Percentiles rank a stretch among this genome's conserved stretches.
Conservation (phyloP, 2,888 invertebrate species). For the Artemia sinica region DNA sequence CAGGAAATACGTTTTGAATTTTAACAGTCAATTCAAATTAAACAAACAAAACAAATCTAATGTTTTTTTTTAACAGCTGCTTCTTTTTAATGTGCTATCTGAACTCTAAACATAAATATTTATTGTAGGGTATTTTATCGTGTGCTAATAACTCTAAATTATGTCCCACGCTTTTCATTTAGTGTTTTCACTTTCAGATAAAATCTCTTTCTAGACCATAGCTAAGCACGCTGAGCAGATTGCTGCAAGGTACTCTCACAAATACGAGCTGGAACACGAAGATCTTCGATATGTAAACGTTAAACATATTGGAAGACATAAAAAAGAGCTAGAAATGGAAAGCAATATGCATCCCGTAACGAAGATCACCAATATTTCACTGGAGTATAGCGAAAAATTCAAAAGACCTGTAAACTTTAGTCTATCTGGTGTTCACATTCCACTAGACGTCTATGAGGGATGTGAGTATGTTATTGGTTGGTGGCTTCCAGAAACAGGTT, state of each 20-base stretch:
- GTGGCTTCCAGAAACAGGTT: too few relatives aligned
- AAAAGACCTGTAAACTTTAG: conserved; percentile 28
- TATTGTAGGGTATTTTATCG: too few relatives aligned
- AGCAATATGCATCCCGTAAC: not conserved
- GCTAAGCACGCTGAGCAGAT: not conserved
- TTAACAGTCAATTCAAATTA: too few relatives aligned
- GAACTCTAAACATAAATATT: too few relatives aligned
- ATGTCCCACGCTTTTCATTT: too few relatives aligned
- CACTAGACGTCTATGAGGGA: conserved; percentile 36
- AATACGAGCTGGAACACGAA: not conserved
- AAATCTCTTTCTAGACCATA: not conserved
- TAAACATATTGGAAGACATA: not conserved
- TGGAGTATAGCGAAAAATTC: not conserved
- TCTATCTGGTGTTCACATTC: conserved; percentile 35
- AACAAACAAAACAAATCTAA: too few relatives aligned
- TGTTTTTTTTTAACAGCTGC: too few relatives aligned
- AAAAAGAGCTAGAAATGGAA: not conserved
- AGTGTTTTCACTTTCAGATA: too few relatives aligned
- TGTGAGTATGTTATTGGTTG: conserved; percentile 29
- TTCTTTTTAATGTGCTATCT: too few relatives aligned
- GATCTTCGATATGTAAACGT: conserved; percentile 9
- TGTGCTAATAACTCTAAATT: too few relatives aligned
- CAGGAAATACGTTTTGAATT: too few relatives aligned
- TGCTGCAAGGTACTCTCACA: not conserved
- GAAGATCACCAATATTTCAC: not conserved